Evolutionary conservation across 1,140 invertebrate genomes (phyloP).

Genomic region (Drosophila trapezifrons): DNA sequence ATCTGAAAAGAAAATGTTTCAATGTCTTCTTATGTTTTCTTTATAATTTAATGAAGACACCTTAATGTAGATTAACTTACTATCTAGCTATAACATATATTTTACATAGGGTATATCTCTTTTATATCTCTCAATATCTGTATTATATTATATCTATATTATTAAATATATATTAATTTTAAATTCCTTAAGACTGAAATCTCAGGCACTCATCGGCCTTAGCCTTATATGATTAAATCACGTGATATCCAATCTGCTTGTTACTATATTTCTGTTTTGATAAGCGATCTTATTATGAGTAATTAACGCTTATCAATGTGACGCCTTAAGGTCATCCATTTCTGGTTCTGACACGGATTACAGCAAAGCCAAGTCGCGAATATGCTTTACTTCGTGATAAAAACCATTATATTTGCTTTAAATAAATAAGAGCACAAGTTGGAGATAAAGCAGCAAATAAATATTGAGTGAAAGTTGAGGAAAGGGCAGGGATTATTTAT

Average conservation of each 20-base stretch:
- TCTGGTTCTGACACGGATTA: neutral
- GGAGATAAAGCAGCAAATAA: neutral
- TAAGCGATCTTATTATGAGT: constrained; percentile 8
- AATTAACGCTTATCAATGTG: constrained; percentile 25
- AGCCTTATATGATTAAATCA: constrained; percentile 1
- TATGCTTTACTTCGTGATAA: constrained; percentile 2
- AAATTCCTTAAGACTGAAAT: neutral
- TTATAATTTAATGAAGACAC: too few species aligned
- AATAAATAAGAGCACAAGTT: constrained; percentile 1
- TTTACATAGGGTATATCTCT: too few species aligned
- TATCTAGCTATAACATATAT: too few species aligned
- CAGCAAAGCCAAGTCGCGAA: neutral
- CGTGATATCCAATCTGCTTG: constrained; percentile 12
- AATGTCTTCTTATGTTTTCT: too few species aligned
- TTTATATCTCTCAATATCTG: too few species aligned
- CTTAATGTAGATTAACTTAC: too few species aligned
- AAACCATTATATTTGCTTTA: constrained; percentile 3
- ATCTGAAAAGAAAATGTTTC: too few species aligned
- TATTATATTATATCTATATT: too few species aligned
- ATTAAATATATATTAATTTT: too few species aligned
- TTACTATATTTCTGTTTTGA: constrained; percentile 2
- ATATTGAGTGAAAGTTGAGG: neutral
- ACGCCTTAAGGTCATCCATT: constrained; percentile 10
- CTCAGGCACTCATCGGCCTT: neutral
- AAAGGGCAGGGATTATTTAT: neutral